Base-by-base conservation (phyloP, 1,140 invertebrate species). In the Hestina assimilis region DNA sequence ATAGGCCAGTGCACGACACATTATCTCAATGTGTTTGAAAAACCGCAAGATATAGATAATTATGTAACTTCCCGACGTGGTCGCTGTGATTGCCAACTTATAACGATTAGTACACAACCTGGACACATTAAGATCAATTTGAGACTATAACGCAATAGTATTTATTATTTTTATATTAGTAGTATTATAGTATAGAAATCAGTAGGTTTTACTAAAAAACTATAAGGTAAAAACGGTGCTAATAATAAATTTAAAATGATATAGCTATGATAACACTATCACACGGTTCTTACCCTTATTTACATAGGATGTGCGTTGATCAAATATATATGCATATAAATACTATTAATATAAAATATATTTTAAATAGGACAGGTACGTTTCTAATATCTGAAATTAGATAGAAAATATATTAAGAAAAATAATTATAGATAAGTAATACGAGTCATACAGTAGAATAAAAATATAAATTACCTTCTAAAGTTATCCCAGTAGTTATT, bases 401-500 rank as follows among this genome's bases (percentile, higher is more conserved):
- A 69, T 76, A 78, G 67, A 66, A 61, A 54, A 69, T 46, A 59
- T 11, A 59, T 65, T 56, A 69, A 51, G n/a, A n/a, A 65, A 64
- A 55, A 53, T 9, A 35, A 48, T 48, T 48, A 60, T 15, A 63
- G 26, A 62, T 35, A 15, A 24, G 1, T 43, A 17, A 2, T 11
- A 17, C 17, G 26, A 35, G 4, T 14, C 15, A 15, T 45, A 21
- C n/a, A 15, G 1, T 20, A 38, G 9, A 4, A 38, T 23, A 8
- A 4, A 14, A 1, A 17, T 33, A 19, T 24, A 28, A n/a, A 29
- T 31, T 56, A 95, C 94, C 94, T 95, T 90, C 94, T 87, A 79
- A 97, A 96, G 89, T 96, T 96, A 72, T 97, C 96, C 95, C 95
- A 96, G 84, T 96, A 96, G 87, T 96, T 96, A 81, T 96, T 97